Evolutionary conservation across 2,113 vertebrate species (phyloP), one percentile per base, ranked within the genome.

Genomic region (Catagonus wagneri): DNA sequence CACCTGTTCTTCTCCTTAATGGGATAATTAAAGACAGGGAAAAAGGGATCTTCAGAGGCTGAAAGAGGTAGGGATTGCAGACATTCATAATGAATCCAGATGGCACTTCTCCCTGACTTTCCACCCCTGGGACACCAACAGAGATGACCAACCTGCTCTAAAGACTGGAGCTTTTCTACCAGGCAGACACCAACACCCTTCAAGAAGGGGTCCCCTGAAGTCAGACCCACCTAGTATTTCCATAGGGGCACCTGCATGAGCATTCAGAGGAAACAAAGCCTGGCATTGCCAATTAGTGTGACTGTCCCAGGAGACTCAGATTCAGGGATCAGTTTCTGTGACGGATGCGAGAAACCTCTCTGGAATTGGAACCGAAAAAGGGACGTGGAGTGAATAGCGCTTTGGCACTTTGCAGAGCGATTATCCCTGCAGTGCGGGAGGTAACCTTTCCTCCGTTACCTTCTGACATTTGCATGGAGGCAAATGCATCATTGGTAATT

Each of bases 401-500:
- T 58, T 75, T 63, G 89, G 91, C 94, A 89, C 91, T 89, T 79
- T 8, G 74, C 79, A 66, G 96, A 95, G 83, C 76, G 95, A 97
- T 98, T 96, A 95, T 96, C 66, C 92, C 96, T 71, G 94, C 97
- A 91, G 94, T 65, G 83, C 32, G 2, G 94, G 95, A 97, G 94
- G 83, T 98, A 97, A 98, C 96, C 97, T 97, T 97, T 97, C 97
- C 80, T 81, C 93, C 19, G 93, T 96, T 87, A 84, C 89, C 68
- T 95, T 71, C 93, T 98, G 97, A 98, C 97, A 98, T 98, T 98
- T 98, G 97, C 95, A 98, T 98, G 6, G 36, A 97, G 36, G 95
- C 97, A 95, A 97, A 98, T 97, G 97, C 89, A 98, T 98, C 97
- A 96, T 19, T 89, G 95, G 94, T 98, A 97, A 98, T 97, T 96